A percentile compares a stretch with the other conserved stretches of the same genome.
phyloP scores from a whole-genome alignment of 2,888 invertebrate species.

The Monochamus alternatus region DNA sequence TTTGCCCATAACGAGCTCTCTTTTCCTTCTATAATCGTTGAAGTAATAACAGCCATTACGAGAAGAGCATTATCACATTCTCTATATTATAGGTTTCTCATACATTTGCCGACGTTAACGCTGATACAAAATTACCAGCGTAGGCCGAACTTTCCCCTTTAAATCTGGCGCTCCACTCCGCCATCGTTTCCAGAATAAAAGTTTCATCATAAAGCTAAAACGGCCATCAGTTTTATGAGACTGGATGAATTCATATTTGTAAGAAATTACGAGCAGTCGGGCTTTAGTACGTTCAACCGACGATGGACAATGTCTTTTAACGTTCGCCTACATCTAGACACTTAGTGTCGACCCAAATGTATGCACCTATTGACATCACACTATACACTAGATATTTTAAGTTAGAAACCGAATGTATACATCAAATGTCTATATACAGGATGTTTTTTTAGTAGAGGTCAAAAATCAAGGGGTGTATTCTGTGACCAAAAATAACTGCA shows the following conservation, averaged over 20 bases:
- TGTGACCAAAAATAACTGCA: too few species aligned
- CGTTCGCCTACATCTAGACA: too few species aligned
- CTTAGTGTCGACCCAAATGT: too few species aligned
- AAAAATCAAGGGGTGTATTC: too few species aligned
- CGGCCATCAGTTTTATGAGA: constrained; percentile 1
- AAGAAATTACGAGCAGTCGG: neutral
- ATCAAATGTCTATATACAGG: too few species aligned
- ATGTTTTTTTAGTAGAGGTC: too few species aligned
- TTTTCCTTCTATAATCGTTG: neutral
- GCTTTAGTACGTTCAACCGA: neutral
- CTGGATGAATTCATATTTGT: constrained; percentile 9
- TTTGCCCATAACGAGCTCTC: neutral
- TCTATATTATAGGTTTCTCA: constrained; percentile 3
- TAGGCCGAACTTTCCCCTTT: neutral
- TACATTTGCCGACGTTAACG: neutral
- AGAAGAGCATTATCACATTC: neutral
- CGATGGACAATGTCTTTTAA: too few species aligned
- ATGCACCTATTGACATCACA: too few species aligned
- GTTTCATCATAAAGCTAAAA: constrained; percentile 5
- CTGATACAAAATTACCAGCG: neutral
- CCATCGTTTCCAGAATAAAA: neutral
- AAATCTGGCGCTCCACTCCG: neutral
- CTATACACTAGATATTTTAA: too few species aligned
- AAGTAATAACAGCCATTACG: neutral
- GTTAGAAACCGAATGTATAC: too few species aligned